Percentiles rank a stretch among this genome's conserved stretches.
Conservation (phyloP, 23 tunicate species). For the Styela clava region DNA sequence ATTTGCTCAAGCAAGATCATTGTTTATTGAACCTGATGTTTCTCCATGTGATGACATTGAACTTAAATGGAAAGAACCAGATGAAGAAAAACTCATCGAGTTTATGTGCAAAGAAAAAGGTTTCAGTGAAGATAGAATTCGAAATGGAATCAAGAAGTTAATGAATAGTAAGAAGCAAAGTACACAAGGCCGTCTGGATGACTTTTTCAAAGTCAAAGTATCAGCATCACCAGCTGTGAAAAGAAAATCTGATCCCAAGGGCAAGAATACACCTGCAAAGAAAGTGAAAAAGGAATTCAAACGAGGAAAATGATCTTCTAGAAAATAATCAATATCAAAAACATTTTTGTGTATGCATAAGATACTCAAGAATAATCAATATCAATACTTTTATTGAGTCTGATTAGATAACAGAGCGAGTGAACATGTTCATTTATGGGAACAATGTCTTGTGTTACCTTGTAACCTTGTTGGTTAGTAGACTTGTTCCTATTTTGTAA, state of each 20-base stretch:
- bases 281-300: slow-evolving; percentile 39
- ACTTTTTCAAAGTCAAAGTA: slow-evolving; percentile 77
- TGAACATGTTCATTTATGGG: no score
- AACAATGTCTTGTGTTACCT: no score
- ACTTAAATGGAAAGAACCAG: slow-evolving; percentile 73
- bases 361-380: no score
- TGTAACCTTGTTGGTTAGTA: no score
- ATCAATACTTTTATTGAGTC: no score
- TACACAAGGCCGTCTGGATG: slow-evolving; percentile 94
- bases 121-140: slow-evolving; percentile 87
- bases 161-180: slow-evolving; percentile 61
- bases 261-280: slow-evolving; percentile 45
- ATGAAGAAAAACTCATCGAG: slow-evolving; percentile 72
- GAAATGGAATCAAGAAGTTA: slow-evolving; percentile 82
- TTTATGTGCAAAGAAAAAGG: slow-evolving; percentile 88
- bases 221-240: slow-evolving; percentile 45
- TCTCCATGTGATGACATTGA: slow-evolving; percentile 48
- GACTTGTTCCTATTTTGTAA: no score
- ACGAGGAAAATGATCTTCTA: slow-evolving; percentile 39
- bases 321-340: no score
- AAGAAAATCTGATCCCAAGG: slow-evolving; percentile 71
- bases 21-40: slow-evolving; percentile 80
- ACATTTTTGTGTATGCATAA: neutral
- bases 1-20: slow-evolving; percentile 68
- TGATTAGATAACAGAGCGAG: no score